These are phyloP conservation scores for Chaetodon trifasciatus DNA, from an alignment of 2,797 vertebrate species.

Conservation along the genomic window DNA sequence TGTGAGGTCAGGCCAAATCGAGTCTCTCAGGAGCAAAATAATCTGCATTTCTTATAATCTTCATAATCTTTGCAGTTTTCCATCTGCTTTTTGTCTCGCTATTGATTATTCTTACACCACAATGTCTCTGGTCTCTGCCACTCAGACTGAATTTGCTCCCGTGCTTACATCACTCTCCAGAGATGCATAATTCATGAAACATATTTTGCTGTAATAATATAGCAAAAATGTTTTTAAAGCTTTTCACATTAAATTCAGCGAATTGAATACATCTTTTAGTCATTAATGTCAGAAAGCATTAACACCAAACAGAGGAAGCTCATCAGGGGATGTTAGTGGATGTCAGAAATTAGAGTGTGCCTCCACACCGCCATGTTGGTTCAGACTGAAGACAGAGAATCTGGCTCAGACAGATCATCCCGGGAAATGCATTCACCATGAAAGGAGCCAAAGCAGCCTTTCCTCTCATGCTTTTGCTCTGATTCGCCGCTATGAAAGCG, in stretches of 20 bases:
- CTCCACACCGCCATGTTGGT: constrained; percentile 47
- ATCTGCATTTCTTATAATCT: neutral
- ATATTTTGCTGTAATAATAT: constrained; percentile 4
- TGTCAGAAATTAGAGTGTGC: constrained; percentile 27
- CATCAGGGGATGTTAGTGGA: constrained; percentile 29
- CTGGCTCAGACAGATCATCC: constrained; percentile 60
- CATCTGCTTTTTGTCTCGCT: constrained; percentile 6
- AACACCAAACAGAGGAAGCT: constrained; percentile 15
- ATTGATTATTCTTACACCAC: neutral
- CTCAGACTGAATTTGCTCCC: neutral
- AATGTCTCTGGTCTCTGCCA: constrained; percentile 12
- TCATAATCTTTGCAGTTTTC: constrained; percentile 3
- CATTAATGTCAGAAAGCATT: constrained; percentile 28
- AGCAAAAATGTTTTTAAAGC: neutral
- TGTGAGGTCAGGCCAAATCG: neutral
- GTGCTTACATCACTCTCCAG: constrained; percentile 6
- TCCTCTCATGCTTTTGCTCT: constrained; percentile 59
- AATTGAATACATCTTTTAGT: constrained; percentile 25
- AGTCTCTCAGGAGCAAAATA: neutral
- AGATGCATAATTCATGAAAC: constrained; percentile 18
- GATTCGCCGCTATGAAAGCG: constrained; percentile 59
- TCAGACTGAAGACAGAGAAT: constrained; percentile 48
- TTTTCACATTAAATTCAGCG: constrained; percentile 22
- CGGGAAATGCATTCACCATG: constrained; percentile 56
- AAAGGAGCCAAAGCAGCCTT: constrained; percentile 65